Conservation (phyloP, 2,797 vertebrate species). For the Hozukius guyotensis region DNA sequence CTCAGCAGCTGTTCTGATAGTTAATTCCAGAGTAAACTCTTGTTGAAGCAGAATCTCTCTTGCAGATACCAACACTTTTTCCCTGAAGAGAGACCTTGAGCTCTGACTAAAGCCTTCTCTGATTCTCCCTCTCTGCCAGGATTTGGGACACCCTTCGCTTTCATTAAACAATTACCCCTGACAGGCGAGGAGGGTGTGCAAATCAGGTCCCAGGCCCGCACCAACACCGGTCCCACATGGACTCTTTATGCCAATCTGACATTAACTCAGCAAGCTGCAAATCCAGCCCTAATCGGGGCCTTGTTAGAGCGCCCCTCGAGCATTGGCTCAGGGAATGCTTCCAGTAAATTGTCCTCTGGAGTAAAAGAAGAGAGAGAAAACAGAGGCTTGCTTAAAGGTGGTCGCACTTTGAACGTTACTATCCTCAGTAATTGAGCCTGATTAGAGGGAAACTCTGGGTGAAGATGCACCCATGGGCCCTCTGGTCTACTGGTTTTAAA, state of each 20-base stretch:
- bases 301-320: conserved; percentile 63
- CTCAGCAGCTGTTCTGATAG: neutral
- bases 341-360: conserved; percentile 61
- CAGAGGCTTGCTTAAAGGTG: conserved; percentile 31
- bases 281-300: conserved; percentile 62
- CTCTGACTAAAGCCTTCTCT: conserved; percentile 41
- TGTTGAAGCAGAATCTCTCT: neutral
- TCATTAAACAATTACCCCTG: conserved; percentile 62
- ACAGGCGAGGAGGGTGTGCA: conserved; percentile 18
- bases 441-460: conserved; percentile 49
- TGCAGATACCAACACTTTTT: neutral
- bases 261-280: conserved; percentile 53
- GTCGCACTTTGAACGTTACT: conserved; percentile 55
- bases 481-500: conserved; percentile 22
- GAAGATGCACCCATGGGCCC: conserved; percentile 40
- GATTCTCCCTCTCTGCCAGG: conserved; percentile 43
- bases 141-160: conserved; percentile 48
- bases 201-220: conserved; percentile 31
- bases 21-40: neutral
- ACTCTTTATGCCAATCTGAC: conserved; percentile 63
- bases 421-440: conserved; percentile 53
- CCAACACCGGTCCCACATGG: conserved; percentile 41
- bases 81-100: conserved; percentile 36
- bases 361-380: conserved; percentile 23
- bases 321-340: conserved; percentile 50